These are phyloP conservation scores for Phaonia tiefii DNA, from an alignment of 2,888 invertebrate species.

Conservation along the genomic window DNA sequence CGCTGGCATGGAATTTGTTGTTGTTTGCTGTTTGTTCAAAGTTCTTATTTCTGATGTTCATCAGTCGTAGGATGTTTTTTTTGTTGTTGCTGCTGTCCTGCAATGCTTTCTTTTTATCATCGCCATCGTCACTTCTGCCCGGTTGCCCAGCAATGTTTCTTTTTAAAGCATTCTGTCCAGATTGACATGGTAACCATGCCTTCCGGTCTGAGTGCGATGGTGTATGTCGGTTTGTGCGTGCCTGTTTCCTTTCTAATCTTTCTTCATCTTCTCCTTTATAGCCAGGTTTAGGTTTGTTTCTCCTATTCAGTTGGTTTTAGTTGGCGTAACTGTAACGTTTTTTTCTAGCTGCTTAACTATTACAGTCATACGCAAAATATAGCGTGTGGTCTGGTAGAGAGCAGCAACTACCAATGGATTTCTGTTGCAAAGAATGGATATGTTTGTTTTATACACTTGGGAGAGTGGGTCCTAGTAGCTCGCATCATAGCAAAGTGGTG, in stretches of 20 bases:
- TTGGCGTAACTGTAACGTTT: neutral
- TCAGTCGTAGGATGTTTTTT: too few relatives aligned
- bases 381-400: slow-evolving; percentile 1
- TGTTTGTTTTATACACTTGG: slow-evolving; percentile 1
- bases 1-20: slow-evolving; percentile 17
- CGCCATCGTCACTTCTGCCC: slow-evolving; percentile 23
- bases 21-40: neutral
- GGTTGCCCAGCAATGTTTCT: slow-evolving; percentile 17
- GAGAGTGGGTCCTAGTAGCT: too few relatives aligned
- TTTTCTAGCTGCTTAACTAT: neutral
- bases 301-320: slow-evolving; percentile 6
- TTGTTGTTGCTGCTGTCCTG: slow-evolving; percentile 2
- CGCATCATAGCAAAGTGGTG: too few relatives aligned
- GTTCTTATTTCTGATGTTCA: neutral
- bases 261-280: neutral
- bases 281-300: neutral
- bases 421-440: neutral
- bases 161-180: neutral
- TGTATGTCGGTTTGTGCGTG: too few relatives aligned
- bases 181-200: slow-evolving; percentile 24
- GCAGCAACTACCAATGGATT: neutral
- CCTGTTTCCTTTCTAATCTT: neutral
- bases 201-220: neutral
- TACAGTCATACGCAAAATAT: slow-evolving; percentile 23
- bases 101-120: slow-evolving; percentile 19